A percentile compares a stretch with the other conserved stretches of the same genome.
These are phyloP conservation scores for Mycalesis mineus DNA, from an alignment of 2,888 invertebrate genomes.

Conservation along the genomic window DNA sequence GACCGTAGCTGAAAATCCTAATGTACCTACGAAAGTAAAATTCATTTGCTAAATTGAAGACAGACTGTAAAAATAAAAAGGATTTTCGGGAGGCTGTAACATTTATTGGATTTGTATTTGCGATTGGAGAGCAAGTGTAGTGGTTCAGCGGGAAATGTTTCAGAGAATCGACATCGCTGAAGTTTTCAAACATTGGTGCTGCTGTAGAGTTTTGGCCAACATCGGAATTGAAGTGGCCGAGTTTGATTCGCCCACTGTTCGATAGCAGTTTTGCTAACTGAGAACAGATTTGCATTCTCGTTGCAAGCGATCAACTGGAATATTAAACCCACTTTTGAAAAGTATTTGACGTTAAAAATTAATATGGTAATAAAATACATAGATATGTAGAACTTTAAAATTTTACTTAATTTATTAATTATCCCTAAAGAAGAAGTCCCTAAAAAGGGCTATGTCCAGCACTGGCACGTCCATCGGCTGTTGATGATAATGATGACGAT, in stretches of 20 bases:
- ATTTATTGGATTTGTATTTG: constrained; percentile 17
- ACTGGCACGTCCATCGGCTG: no score
- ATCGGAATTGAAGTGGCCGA: not conserved
- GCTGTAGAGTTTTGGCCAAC: not conserved
- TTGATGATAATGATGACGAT: no score
- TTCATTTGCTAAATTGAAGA: constrained; percentile 2
- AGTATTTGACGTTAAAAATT: no score
- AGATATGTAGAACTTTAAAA: no score
- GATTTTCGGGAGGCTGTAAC: not conserved
- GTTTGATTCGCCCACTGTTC: not conserved
- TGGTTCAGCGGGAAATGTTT: constrained; percentile 4
- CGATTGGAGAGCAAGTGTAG: constrained; percentile 11
- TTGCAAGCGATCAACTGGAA: no score
- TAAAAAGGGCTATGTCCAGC: no score
- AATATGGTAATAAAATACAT: no score
- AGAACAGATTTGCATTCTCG: no score
- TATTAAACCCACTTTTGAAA: no score
- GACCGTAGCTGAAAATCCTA: not conserved
- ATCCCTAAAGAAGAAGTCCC: no score
- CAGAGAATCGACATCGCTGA: constrained; percentile 2
- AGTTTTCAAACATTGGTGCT: constrained; percentile 3
- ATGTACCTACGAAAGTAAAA: not conserved
- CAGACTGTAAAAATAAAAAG: constrained; percentile 5
- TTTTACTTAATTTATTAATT: no score
- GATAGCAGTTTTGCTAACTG: not conserved